Base-by-base conservation (phyloP, 2,888 invertebrate species). In the Deilephila porcellus region DNA sequence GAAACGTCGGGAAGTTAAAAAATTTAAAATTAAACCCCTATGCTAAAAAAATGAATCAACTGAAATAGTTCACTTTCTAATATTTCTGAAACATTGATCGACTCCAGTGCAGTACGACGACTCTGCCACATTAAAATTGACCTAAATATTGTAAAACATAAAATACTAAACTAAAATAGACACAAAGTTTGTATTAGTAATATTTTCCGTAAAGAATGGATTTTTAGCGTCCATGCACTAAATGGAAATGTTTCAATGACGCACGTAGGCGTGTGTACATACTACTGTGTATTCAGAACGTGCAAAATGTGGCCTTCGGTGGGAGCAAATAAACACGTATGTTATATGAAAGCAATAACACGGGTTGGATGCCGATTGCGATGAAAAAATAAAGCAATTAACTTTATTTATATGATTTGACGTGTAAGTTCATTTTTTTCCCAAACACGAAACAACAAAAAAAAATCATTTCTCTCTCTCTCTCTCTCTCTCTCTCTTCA, bases 201-300 rank as follows among this genome's bases (percentile, higher is more conserved):
- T 73, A 52, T 60, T 73, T 71, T 71, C 64, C 75, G 71, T 74
- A 73, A 71, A 70, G 20, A 34, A 6, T 70, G 6, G 17, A 67
- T 79, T 78, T 83, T 84, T 83, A 82, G 81, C 82, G 75, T 71
- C 74, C 64, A 64, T 52, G 62, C 75, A 82, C 82, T 85, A 84
- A 85, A 80, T 76, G 79, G 74, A 79, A 74, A 25, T 53, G 72
- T 60, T 73, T 37, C 72, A 74, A 75, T 85, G 85, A 85, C 85
- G 85, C 79, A 82, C 76, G 60, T 76, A 74, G 74, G 64, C 59
- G 70, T 70, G 37, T 67, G 45, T 52, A 67, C 62, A 70, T 25
- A 37, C 53, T 71, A 75, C 75, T 76, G 72, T 75, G 76, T 78
- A 74, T 74, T 73, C 71, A 77, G 77, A 78, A 78, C 82, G 81